Evolutionary conservation across 2,888 invertebrate species (phyloP).

Genomic region (Isoperla grammatica): DNA sequence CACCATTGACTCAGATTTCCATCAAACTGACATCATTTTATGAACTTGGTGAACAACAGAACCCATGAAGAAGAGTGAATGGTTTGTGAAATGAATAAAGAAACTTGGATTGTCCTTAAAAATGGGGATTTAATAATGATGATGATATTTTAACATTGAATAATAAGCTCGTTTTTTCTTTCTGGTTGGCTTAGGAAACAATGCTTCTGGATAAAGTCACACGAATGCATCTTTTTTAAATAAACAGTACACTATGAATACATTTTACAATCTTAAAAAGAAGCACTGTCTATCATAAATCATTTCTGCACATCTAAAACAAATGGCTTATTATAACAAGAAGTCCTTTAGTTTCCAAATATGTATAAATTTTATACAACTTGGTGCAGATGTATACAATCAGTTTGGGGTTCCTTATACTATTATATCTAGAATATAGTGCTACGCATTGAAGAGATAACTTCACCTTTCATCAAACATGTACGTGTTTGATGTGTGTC

Average conservation of each 20-base stretch:
- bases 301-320: neutral
- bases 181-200: constrained; percentile 3
- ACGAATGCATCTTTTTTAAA: neutral
- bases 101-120: no score
- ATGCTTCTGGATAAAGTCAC: constrained; percentile 5
- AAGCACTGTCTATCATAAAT: neutral
- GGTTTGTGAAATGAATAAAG: no score
- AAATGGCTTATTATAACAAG: neutral
- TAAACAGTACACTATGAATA: neutral
- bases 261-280: neutral
- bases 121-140: no score
- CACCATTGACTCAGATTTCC: no score
- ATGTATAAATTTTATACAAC: no score
- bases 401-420: neutral
- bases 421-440: neutral
- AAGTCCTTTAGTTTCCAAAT: neutral
- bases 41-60: no score
- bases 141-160: no score
- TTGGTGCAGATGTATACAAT: no score
- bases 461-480: neutral
- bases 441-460: neutral
- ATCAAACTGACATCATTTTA: no score
- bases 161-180: neutral
- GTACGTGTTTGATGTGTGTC: neutral
- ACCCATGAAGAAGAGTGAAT: no score